phyloP scores from a whole-genome alignment of 2,113 vertebrate genomes.

The Malaclemys terrapin region DNA sequence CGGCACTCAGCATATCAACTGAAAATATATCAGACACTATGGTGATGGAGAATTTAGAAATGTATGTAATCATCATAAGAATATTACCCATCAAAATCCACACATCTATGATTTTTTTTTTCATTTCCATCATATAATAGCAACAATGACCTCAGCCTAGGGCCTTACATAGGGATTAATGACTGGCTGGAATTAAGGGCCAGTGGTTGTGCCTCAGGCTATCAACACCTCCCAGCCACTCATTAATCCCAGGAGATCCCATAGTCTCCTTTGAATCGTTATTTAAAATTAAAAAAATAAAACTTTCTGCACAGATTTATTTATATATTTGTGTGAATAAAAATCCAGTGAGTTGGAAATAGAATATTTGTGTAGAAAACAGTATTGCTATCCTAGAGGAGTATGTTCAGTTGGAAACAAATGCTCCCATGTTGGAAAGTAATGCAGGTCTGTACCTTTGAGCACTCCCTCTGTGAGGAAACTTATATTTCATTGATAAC shows the following conservation, averaged over 20 bases:
- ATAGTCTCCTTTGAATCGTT: neutral
- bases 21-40: neutral
- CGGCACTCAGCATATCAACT: neutral
- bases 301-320: neutral
- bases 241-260: constrained; percentile 51
- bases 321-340: neutral
- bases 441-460: neutral
- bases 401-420: neutral
- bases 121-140: constrained; percentile 1
- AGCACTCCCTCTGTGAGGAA: neutral
- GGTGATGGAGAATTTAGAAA: neutral
- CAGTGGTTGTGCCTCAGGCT: constrained; percentile 25
- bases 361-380: neutral
- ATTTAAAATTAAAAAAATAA: neutral
- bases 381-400: neutral
- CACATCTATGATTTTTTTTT: neutral
- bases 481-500: neutral
- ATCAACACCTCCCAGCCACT: constrained; percentile 49
- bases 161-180: constrained; percentile 59
- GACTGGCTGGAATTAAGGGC: constrained; percentile 52
- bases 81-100: constrained; percentile 6
- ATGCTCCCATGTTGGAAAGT: neutral
- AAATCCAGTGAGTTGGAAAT: neutral
- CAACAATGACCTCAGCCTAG: constrained; percentile 25
- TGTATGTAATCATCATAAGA: neutral